These are phyloP conservation scores for Arrhamphus sclerolepis DNA, from an alignment of 2,797 vertebrate species.

Conservation along the genomic window DNA sequence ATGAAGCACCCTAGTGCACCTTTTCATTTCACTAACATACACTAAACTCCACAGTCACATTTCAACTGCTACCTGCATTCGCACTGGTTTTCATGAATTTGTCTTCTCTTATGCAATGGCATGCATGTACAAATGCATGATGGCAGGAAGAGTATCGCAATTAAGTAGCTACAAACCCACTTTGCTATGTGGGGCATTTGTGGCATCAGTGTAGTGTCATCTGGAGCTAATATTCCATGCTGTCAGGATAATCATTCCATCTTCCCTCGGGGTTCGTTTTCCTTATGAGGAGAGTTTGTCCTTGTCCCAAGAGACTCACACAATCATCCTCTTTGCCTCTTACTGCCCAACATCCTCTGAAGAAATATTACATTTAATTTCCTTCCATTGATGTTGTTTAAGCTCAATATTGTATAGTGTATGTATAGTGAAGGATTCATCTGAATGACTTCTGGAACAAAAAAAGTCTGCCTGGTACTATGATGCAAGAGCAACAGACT, in stretches of 20 bases:
- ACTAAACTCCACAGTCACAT: too few species aligned
- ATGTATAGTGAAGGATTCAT: constrained; percentile 22
- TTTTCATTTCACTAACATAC: neutral
- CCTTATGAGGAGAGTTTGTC: constrained; percentile 26
- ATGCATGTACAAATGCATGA: neutral
- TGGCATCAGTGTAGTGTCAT: constrained; percentile 34
- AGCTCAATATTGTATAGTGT: constrained; percentile 16
- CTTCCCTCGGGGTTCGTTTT: constrained; percentile 38
- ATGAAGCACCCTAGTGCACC: neutral
- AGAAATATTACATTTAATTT: constrained; percentile 1
- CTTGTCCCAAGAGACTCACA: constrained; percentile 18
- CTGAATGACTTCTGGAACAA: constrained; percentile 7
- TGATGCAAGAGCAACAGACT: constrained; percentile 22
- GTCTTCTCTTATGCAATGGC: neutral
- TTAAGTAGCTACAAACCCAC: constrained; percentile 33
- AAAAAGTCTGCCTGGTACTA: constrained; percentile 16
- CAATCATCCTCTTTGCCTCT: neutral
- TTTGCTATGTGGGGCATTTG: constrained; percentile 55
- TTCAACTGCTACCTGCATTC: too few species aligned
- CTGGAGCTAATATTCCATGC: constrained; percentile 23
- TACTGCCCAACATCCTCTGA: neutral
- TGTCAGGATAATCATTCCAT: constrained; percentile 35
- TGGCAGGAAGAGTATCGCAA: constrained; percentile 7
- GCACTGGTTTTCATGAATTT: too few species aligned
- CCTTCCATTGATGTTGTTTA: constrained; percentile 14